Percentiles rank a stretch among this genome's conserved stretches.
These are phyloP conservation scores for Zoanthus gigantus DNA, from an alignment of 92 coral and sea anemone species.

Conservation along the genomic window DNA sequence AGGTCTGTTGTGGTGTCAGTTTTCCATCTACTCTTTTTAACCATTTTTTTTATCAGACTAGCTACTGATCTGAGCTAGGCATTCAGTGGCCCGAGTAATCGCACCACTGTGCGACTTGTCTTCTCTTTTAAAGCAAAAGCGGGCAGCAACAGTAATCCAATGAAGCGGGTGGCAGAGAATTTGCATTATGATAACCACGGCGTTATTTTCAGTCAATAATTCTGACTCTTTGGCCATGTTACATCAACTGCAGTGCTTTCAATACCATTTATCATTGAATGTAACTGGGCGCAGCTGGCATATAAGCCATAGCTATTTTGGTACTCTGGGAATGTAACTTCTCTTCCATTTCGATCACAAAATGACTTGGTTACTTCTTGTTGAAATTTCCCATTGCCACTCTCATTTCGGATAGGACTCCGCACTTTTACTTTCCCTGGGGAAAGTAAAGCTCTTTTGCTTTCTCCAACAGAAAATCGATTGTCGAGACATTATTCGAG, in stretches of 20 bases:
- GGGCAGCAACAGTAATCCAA: no score
- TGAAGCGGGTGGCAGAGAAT: no score
- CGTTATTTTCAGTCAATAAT: background rate
- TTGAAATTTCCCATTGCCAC: slow-evolving; percentile 14
- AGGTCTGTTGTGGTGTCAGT: no score
- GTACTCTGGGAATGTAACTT: slow-evolving; percentile 17
- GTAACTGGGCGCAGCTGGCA: slow-evolving; percentile 7
- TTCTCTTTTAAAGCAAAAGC: no score
- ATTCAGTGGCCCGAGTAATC: no score
- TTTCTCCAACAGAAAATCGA: background rate
- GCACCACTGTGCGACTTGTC: no score
- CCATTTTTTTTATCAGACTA: no score
- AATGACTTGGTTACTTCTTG: slow-evolving; percentile 21
- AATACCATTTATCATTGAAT: slow-evolving; percentile 11
- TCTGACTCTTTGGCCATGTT: background rate
- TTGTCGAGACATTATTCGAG: slow-evolving; percentile 7
- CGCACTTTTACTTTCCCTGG: slow-evolving; percentile 21
- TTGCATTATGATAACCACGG: no score
- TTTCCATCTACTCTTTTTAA: no score
- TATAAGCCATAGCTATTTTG: slow-evolving; percentile 10
- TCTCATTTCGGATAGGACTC: slow-evolving; percentile 1
- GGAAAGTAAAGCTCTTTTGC: slow-evolving; percentile 37
- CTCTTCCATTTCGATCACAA: slow-evolving; percentile 18
- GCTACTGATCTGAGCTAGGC: no score
- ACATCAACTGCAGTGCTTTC: background rate